A percentile compares a stretch with the other conserved stretches of the same genome.
Evolutionary conservation across 1,140 invertebrate species (phyloP).

Genomic region (Trigoniulus corallinus): DNA sequence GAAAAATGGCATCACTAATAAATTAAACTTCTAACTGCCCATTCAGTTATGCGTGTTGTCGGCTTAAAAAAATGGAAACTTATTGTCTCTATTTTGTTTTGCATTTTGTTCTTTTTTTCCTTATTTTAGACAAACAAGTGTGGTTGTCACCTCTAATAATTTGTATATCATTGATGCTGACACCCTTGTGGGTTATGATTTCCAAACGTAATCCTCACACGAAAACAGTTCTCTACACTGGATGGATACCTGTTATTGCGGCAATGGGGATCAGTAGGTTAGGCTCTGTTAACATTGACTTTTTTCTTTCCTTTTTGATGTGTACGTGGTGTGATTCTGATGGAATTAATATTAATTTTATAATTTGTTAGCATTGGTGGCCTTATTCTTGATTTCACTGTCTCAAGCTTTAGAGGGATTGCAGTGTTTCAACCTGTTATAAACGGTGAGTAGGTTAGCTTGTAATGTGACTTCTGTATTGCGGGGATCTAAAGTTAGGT

Average conservation of each 20-base stretch:
- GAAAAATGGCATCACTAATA: too few relatives aligned
- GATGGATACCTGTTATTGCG: conserved; percentile 68
- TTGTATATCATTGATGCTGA: conserved; percentile 41
- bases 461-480: too few relatives aligned
- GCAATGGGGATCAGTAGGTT: conserved; percentile 78
- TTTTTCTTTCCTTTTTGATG: too few relatives aligned
- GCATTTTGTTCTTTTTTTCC: too few relatives aligned
- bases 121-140: conserved; percentile 26
- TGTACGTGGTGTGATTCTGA: too few relatives aligned
- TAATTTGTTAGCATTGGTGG: conserved; percentile 15
- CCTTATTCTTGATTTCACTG: conserved; percentile 22
- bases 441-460: conserved; percentile 22
- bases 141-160: conserved; percentile 51
- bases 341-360: too few relatives aligned
- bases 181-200: conserved; percentile 60
- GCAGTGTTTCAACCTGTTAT: conserved; percentile 32
- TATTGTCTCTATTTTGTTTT: background rate
- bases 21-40: too few relatives aligned
- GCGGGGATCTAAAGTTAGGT: too few relatives aligned
- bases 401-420: conserved; percentile 23
- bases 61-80: background rate
- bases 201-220: conserved; percentile 61
- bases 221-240: conserved; percentile 51
- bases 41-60: too few relatives aligned
- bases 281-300: too few relatives aligned